Base-by-base conservation (phyloP, 2,113 vertebrate species). In the Tamias sibiricus region DNA sequence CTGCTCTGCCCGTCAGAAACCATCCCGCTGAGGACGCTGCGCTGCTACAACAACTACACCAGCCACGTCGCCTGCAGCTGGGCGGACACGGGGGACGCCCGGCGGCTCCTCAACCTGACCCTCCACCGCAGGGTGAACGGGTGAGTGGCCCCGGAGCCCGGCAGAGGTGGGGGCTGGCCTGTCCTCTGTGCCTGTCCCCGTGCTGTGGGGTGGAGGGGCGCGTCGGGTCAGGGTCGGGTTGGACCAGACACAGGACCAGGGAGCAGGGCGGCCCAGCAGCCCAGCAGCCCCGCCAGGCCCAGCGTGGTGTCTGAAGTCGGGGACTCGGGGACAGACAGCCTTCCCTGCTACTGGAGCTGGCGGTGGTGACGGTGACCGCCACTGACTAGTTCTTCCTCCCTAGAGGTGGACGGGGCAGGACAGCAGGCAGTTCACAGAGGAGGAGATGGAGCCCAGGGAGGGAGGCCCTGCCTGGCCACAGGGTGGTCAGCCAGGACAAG, bases 11-110 rank as follows among this genome's bases (percentile, higher is more conserved):
- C 2, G 4, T 30, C 97, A 99, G 99, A 94, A 72, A 99, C 97
- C 1, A 0, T 98, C 77, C 98, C 98, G 0, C 97, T 99, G 98
- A 95, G 98, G 71, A 99, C 97, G 64, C 97, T 99, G 81, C 85
- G 32, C 6, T 99, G 99, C 95, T 92, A 98, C 83, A 99, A 98
- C 0, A 98, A 99, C 98, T 99, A 98, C 90, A 94, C 1, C 0
- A 98, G 98, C 44, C 92, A 84, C 19, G 95, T 98, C 35, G 84
- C 82, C 26, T 99, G 99, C 86, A 98, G 98, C 0, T 99, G 99
- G 99, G 98, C 80, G 1, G 98, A 98, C 49, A 62, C 12, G 1
- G 49, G 13, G 47, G 96, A 96, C 0, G 93, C 98, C 44, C 96
- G 82, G 62, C 57, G 8, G 35, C 92, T 98, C 0, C 0, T 99